Conservation (phyloP, 2,113 vertebrate species). For the Arvicanthis niloticus region DNA sequence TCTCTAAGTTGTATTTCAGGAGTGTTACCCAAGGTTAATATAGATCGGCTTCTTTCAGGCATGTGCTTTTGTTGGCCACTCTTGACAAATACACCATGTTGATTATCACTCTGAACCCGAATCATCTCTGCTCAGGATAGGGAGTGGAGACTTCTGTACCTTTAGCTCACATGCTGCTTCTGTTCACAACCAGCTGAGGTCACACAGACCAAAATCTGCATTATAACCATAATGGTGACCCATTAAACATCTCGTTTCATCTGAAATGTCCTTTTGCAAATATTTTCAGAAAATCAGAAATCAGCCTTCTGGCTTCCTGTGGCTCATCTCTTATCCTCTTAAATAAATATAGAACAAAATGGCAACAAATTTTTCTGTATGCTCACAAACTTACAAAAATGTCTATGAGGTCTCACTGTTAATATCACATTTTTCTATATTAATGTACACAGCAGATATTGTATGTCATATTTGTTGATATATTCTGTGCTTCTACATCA, state of each 20-base stretch:
- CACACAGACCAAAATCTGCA: neutral
- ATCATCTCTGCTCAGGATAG: neutral
- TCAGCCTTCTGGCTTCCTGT: neutral
- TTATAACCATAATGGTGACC: neutral
- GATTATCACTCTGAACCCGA: neutral
- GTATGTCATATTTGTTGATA: neutral
- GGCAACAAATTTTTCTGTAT: neutral
- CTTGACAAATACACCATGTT: neutral
- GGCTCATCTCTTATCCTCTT: neutral
- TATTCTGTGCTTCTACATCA: neutral
- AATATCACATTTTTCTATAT: neutral
- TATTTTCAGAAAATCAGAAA: neutral
- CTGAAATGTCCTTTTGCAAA: neutral
- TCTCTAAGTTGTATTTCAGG: slow-evolving; percentile 37
- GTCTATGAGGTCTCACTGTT: neutral
- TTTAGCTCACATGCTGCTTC: neutral
- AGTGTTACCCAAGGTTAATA: neutral
- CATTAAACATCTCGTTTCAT: neutral
- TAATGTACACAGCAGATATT: neutral
- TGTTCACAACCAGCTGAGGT: neutral
- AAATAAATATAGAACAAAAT: neutral
- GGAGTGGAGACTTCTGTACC: neutral
- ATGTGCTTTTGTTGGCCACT: neutral
- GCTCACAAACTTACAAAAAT: neutral
- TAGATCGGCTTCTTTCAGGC: slow-evolving; percentile 20